A percentile compares a stretch with the other conserved stretches of the same genome.
Conservation (phyloP, 2,797 vertebrate species). For the Euthynnus affinis region DNA sequence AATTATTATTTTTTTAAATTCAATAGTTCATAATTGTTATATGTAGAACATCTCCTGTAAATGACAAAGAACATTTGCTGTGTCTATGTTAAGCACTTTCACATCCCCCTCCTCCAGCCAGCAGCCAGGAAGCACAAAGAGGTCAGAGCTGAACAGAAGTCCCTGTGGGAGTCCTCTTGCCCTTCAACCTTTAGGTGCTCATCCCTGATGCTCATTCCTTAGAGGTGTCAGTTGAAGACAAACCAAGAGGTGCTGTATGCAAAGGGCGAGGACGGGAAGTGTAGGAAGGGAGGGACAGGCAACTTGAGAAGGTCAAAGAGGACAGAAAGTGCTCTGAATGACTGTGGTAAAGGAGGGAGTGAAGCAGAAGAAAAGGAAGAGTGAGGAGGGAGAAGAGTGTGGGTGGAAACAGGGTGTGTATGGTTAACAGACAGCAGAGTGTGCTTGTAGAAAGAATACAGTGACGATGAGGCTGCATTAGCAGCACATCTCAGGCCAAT, state of each 20-base stretch:
- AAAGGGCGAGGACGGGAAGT: conserved; percentile 61
- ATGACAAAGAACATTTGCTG: conserved; percentile 29
- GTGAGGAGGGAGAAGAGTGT: conserved; percentile 29
- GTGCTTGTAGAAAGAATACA: conserved; percentile 64
- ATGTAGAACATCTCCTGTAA: conserved; percentile 17
- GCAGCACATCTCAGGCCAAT: conserved; percentile 80
- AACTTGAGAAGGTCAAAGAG: conserved; percentile 80
- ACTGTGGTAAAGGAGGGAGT: conserved; percentile 57
- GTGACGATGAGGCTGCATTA: conserved; percentile 75
- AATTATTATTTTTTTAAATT: not conserved
- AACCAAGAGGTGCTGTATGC: conserved; percentile 66
- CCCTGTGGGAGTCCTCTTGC: conserved; percentile 64
- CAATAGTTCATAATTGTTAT: not conserved
- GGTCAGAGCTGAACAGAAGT: conserved; percentile 72
- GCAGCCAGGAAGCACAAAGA: conserved; percentile 49
- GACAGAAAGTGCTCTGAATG: conserved; percentile 73
- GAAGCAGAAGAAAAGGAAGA: conserved; percentile 39
- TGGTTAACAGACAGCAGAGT: conserved; percentile 57
- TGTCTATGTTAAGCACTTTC: conserved; percentile 25
- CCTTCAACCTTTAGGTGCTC: conserved; percentile 78
- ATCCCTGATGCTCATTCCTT: conserved; percentile 74
- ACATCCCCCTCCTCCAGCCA: conserved; percentile 10
- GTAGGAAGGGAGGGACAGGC: conserved; percentile 44
- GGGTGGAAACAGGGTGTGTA: conserved; percentile 30
- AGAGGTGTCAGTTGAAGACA: conserved; percentile 73